Base-by-base conservation (phyloP, 1,140 invertebrate genomes). In the Cydia splendana region DNA sequence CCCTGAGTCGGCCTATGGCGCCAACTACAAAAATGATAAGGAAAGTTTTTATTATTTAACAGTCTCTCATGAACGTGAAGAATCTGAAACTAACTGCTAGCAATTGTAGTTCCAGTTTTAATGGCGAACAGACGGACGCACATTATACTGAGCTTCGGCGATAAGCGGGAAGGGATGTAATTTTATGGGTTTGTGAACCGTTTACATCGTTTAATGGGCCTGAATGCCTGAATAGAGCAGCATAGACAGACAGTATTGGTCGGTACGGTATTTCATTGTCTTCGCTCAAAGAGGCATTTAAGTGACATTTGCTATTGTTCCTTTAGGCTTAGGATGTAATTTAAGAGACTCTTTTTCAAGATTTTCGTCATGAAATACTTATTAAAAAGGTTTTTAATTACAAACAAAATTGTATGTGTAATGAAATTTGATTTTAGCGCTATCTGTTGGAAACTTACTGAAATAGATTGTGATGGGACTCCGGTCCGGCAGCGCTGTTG, bases 121-220 rank as follows among this genome's bases (percentile, higher is more conserved):
- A 71, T 38, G 67, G 12, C 65, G 28, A 34, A 67, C 65, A 67
- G 65, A 67, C 65, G 13, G 24, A 67, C 65, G 13, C 10, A 67
- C 65, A 34, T 67, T 67, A 67, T 45, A 42, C 67, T 71, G 38
- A 71, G 67, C 34, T 71, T 42, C 34, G 67, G 67, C 20, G 67
- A 71, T 71, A 71, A 71, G 67, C 51, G 51, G 7, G 51, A 18
- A n/a, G 34, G 34, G 67, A 24, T 12, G 9, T 20, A 10, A 62
- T 20, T 62, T 62, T 62, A 62, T 24, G 57, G 57, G 57, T 24
- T 57, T 57, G 53, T 18, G 53, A 18, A 57, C n/a, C n/a, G n/a
- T 18, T 62, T 62, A 9, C 20, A 24, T 24, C 20, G 57, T 62
- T 62, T 24, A 62, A 62, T 12, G 57, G 20, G 18, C 9, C 20